Conservation (phyloP, 2,113 vertebrate genomes). For the Cololabis saira region DNA sequence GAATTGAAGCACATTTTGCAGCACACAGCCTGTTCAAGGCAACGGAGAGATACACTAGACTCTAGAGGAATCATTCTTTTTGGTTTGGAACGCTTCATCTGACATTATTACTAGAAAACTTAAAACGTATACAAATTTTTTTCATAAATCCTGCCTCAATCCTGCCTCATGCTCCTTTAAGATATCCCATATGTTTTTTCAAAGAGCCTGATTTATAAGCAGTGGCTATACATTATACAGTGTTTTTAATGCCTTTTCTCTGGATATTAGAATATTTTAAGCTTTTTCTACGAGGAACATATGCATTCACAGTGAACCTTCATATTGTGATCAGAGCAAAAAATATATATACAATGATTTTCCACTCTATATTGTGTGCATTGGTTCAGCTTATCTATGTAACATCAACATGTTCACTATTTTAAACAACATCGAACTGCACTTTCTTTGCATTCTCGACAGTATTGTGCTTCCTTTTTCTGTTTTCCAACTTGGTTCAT, state of each 20-base stretch:
- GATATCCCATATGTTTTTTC: too few relatives aligned
- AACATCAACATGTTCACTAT: slow-evolving; percentile 10
- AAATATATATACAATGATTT: not conserved
- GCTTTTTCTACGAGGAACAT: not conserved
- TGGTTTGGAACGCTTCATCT: too few relatives aligned
- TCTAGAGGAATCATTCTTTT: too few relatives aligned
- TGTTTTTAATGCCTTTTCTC: not conserved
- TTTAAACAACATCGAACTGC: slow-evolving; percentile 30
- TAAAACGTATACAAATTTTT: too few relatives aligned
- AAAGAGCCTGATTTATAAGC: not conserved
- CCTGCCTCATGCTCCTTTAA: too few relatives aligned
- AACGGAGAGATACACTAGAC: too few relatives aligned
- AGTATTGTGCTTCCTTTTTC: slow-evolving; percentile 10
- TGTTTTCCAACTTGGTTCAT: slow-evolving; percentile 43
- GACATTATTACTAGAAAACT: too few relatives aligned
- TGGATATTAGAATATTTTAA: not conserved
- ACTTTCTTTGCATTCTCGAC: slow-evolving; percentile 7
- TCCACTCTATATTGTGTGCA: slow-evolving; percentile 8
- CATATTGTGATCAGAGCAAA: slow-evolving; percentile 14
- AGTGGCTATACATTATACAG: not conserved
- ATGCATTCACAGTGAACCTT: slow-evolving; percentile 1
- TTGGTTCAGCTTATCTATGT: slow-evolving; percentile 13
- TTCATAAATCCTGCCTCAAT: too few relatives aligned
- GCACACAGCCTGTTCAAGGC: too few relatives aligned
- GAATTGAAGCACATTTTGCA: too few relatives aligned